phyloP scores from a whole-genome alignment of 1,140 invertebrate species.

The Brachystomella parvula region DNA sequence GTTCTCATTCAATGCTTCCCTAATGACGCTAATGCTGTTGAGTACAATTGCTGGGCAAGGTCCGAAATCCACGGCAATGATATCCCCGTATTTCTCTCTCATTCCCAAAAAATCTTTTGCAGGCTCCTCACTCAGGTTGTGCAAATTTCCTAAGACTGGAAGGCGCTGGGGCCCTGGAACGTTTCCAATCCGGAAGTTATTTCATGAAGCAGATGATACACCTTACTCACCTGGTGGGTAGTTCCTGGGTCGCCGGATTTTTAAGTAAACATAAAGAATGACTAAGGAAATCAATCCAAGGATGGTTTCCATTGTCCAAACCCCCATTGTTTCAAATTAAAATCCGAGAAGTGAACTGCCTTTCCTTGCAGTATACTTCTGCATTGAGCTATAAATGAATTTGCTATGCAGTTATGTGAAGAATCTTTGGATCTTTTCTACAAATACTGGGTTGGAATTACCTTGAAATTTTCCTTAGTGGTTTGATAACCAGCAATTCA shows the following conservation, averaged over 20 bases:
- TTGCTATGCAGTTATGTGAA: neutral
- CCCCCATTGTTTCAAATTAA: neutral
- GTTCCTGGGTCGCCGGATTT: neutral
- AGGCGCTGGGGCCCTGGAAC: neutral
- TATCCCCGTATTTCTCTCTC: conserved; percentile 10
- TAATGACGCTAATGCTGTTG: neutral
- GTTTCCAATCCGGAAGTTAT: neutral
- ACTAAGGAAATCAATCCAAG: neutral
- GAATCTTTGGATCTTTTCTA: no score
- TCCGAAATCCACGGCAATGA: conserved; percentile 15
- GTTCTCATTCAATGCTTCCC: neutral
- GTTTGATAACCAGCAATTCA: neutral
- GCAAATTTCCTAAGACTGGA: conserved; percentile 8
- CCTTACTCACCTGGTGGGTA: conserved; percentile 3
- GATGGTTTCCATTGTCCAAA: no score
- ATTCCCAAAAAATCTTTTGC: neutral
- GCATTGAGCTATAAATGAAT: neutral
- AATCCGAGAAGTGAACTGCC: neutral
- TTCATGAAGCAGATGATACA: neutral
- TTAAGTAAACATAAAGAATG: neutral
- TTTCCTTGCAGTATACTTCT: neutral
- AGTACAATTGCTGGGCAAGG: neutral
- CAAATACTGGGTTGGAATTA: neutral
- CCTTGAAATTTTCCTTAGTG: neutral
- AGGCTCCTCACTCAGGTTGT: neutral